Evolutionary conservation across 1,140 invertebrate species (phyloP), one percentile per base, ranked within the genome.

Genomic region (Amyelois transitella): DNA sequence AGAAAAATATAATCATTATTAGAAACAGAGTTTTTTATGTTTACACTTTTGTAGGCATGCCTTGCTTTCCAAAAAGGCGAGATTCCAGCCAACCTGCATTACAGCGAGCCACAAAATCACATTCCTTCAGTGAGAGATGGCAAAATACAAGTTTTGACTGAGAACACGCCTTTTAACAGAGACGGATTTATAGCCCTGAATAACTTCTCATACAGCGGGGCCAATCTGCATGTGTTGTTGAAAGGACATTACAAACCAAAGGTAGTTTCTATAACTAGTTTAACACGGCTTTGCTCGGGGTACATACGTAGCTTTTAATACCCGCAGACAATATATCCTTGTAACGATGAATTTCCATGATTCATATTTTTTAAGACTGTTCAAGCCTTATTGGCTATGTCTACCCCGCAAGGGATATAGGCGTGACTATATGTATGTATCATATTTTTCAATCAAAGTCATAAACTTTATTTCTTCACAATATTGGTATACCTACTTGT

Each of bases 131-230:
- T 99, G 1, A 71, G 77, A 10, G 94, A 98, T 72, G 97, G 97
- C 1, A 88, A 92, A 14, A 69, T 76, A 19, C 51, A 91, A 79
- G 96, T 98, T 8, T 93, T 98, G 0, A 90, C 92, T 47, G 91
- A 94, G 72, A 90, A 93, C 45, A 91, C 90, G 19, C 91, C 91
- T 3, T 96, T 95, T 92, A 92, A 94, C 45, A 95, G 96, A 17
- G 95, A 95, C 6, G 32, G 32, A 1, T 88, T 95, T 18, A 91
- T 94, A 24, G 97, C 92, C 2, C 67, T 98, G 0, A 99, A 98
- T 80, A 97, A 95, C 0, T 99, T 99, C 81, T 97, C 97, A 17
- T 98, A 98, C 83, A 97, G 97, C 52, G 97, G 97, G 22, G 94
- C 96, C 2, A 98, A 99, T 84, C 95, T 95, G 2, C 97, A 98